phyloP scores from a whole-genome alignment of 2,113 vertebrate species.

The Riparia riparia region DNA sequence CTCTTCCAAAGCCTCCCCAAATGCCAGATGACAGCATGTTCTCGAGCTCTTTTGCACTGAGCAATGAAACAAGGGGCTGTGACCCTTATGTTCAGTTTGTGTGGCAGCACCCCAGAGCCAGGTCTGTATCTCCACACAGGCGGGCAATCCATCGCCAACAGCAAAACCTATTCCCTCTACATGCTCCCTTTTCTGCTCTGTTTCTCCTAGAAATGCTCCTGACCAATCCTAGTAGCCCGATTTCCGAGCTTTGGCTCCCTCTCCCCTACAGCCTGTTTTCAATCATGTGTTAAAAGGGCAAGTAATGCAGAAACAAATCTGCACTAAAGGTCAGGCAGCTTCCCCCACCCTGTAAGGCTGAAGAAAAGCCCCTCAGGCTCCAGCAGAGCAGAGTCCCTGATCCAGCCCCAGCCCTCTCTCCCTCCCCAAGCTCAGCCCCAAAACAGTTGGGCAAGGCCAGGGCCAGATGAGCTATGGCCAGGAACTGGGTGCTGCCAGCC shows the following conservation, averaged over 20 bases:
- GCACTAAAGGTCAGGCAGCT: not conserved
- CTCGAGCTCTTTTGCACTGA: not conserved
- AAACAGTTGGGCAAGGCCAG: not conserved
- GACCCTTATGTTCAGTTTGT: not conserved
- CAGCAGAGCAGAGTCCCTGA: not conserved
- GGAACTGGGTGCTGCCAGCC: not conserved
- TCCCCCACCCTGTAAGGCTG: not conserved
- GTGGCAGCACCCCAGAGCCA: not conserved
- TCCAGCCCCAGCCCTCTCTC: not conserved
- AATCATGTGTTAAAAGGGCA: not conserved
- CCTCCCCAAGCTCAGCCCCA: not conserved
- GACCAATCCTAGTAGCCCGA: not conserved
- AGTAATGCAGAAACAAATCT: not conserved
- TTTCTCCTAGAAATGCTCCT: not conserved
- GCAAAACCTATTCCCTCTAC: not conserved
- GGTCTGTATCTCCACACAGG: not conserved
- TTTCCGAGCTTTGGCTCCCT: not conserved
- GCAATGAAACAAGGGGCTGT: rapidly evolving
- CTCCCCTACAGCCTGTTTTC: not conserved
- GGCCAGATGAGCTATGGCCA: not conserved
- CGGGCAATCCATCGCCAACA: not conserved
- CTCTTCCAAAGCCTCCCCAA: not conserved
- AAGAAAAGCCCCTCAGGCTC: not conserved
- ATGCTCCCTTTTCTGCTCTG: not conserved
- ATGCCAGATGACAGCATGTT: rapidly evolving